Percentiles rank a stretch among this genome's conserved stretches.
phyloP scores from a whole-genome alignment of 2,113 vertebrate genomes.

The Galemys pyrenaicus region DNA sequence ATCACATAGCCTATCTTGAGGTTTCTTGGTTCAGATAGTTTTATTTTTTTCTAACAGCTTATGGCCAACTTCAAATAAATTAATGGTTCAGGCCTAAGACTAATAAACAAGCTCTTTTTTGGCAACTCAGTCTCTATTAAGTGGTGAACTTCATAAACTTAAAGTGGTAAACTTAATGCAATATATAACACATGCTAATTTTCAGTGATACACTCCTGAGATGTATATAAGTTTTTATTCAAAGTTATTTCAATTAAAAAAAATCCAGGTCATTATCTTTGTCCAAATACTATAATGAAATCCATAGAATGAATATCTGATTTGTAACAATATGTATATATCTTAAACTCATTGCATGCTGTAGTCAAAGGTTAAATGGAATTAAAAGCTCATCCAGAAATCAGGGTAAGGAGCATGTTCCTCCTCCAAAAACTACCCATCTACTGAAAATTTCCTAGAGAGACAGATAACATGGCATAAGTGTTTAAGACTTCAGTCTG shows the following conservation, averaged over 20 bases:
- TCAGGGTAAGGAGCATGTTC: background rate
- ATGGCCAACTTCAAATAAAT: slow-evolving; percentile 28
- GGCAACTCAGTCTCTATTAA: too few relatives aligned
- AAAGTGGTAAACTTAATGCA: too few relatives aligned
- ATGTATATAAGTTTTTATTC: too few relatives aligned
- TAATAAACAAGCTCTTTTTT: too few relatives aligned
- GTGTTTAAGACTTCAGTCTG: background rate
- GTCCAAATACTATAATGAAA: background rate
- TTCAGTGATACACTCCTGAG: too few relatives aligned
- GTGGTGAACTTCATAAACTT: too few relatives aligned
- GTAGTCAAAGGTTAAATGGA: slow-evolving; percentile 28
- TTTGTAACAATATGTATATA: slow-evolving; percentile 6
- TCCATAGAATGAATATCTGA: background rate
- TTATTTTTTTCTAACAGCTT: slow-evolving; percentile 32
- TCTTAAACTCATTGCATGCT: background rate
- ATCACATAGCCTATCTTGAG: background rate
- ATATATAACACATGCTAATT: too few relatives aligned
- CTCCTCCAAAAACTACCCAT: background rate
- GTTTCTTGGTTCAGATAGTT: background rate
- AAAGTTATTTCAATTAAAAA: too few relatives aligned
- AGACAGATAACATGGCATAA: background rate
- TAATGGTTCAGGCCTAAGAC: background rate
- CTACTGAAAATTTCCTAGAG: background rate
- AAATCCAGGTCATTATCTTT: background rate
- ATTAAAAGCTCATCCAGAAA: background rate